Conservation (phyloP, 2,113 vertebrate genomes). For the Cyprinodon brontotheroides region DNA sequence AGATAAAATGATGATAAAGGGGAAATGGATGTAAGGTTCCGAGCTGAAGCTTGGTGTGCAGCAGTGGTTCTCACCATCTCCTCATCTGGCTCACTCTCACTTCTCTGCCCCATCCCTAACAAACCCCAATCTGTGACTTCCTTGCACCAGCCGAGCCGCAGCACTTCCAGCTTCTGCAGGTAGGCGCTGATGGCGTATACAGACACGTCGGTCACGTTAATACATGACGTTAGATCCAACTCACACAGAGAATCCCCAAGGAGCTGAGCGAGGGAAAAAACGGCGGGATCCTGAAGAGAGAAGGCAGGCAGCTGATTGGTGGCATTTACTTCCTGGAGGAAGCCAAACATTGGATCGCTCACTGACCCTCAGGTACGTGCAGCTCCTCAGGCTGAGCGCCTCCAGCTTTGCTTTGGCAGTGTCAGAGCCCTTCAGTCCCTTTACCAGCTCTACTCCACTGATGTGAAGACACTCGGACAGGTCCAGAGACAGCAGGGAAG, state of each 20-base stretch:
- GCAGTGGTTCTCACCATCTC: constrained; percentile 60
- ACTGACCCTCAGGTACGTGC: constrained; percentile 83
- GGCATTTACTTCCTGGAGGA: not conserved
- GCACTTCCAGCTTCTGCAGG: constrained; percentile 77
- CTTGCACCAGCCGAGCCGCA: constrained; percentile 84
- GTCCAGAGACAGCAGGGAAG: constrained; percentile 75
- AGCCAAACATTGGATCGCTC: accelerated
- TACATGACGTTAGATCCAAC: constrained; percentile 84
- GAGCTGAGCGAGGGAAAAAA: constrained; percentile 74
- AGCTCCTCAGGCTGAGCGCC: constrained; percentile 81
- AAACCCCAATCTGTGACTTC: constrained; percentile 85
- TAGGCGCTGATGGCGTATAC: constrained; percentile 77
- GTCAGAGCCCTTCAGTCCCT: constrained; percentile 52
- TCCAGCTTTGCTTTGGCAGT: constrained; percentile 59
- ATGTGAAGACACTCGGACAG: constrained; percentile 83
- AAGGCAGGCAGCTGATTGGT: not conserved
- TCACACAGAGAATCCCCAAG: constrained; percentile 72
- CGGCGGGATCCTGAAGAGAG: constrained; percentile 74
- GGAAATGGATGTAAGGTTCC: accelerated
- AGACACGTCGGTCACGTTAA: constrained; percentile 79
- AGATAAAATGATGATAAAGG: not conserved
- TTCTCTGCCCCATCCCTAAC: constrained; percentile 75
- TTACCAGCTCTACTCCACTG: constrained; percentile 77
- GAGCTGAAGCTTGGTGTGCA: accelerated
- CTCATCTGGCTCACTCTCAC: constrained; percentile 35